Percentiles rank a stretch among this genome's conserved stretches.
phyloP scores from a whole-genome alignment of 1,140 invertebrate genomes.

The Oryzaephilus surinamensis region DNA sequence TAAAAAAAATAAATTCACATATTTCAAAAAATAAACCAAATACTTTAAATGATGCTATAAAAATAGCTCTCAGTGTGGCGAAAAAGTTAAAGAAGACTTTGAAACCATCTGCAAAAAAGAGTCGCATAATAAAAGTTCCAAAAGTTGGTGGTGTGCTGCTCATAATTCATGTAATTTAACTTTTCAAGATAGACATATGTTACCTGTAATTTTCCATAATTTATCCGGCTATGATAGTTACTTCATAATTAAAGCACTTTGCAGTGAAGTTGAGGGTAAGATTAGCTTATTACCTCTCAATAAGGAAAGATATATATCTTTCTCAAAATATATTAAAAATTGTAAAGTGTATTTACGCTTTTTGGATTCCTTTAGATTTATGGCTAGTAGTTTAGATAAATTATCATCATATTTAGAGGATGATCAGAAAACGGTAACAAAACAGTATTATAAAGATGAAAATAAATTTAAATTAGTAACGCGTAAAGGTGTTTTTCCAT shows the following conservation, averaged over 20 bases:
- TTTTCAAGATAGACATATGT: constrained; percentile 20
- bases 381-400: constrained; percentile 12
- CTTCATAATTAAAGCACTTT: constrained; percentile 15
- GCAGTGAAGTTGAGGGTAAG: constrained; percentile 2
- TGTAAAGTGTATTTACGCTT: constrained; percentile 13
- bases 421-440: not conserved
- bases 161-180: constrained; percentile 34
- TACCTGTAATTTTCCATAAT: constrained; percentile 24
- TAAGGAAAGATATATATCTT: constrained; percentile 19
- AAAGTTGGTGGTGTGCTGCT: too few species aligned
- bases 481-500: constrained; percentile 30
- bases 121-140: too few species aligned
- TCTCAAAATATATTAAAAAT: constrained; percentile 9
- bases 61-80: constrained; percentile 6
- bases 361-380: constrained; percentile 20
- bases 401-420: constrained; percentile 8
- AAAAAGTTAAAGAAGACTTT: constrained; percentile 28
- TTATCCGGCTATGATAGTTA: constrained; percentile 15
- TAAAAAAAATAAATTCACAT: constrained; percentile 1
- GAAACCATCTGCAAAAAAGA: too few species aligned
- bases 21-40: not conserved
- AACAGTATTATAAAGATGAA: constrained; percentile 4
- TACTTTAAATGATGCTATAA: not conserved
- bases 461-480: constrained; percentile 24
- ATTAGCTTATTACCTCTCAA: constrained; percentile 16